These are phyloP conservation scores for Octodon degus DNA, from an alignment of 2,113 vertebrate species.

Conservation along the genomic window DNA sequence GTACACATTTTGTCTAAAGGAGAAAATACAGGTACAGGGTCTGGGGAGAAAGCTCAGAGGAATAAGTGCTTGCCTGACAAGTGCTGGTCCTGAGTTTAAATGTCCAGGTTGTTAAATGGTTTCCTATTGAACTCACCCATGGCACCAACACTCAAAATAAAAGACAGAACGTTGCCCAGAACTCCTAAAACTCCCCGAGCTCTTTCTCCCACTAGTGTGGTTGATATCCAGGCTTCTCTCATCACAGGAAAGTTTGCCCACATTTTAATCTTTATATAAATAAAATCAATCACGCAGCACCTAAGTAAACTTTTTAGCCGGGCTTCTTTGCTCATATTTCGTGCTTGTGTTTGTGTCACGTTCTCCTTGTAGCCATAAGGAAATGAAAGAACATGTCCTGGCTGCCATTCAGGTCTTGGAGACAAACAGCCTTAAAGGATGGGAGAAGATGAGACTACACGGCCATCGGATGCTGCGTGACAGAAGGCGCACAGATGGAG, in stretches of 20 bases:
- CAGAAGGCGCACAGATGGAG: neutral
- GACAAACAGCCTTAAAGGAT: neutral
- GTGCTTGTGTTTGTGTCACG: neutral
- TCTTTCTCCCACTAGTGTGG: neutral
- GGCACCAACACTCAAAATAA: neutral
- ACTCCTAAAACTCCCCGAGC: neutral
- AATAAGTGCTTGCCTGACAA: too few relatives aligned
- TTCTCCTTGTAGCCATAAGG: neutral
- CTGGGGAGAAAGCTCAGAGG: too few relatives aligned
- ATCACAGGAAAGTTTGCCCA: neutral
- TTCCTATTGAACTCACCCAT: slow-evolving; percentile 14
- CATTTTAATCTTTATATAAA: neutral
- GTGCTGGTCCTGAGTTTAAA: too few relatives aligned
- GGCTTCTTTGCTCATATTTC: neutral
- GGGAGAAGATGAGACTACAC: neutral
- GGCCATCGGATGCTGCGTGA: accelerated
- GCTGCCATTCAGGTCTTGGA: neutral
- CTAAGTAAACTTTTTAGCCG: neutral
- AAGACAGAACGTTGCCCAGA: neutral
- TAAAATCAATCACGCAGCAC: neutral
- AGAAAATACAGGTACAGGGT: neutral
- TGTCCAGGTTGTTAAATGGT: neutral
- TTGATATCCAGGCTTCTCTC: neutral
- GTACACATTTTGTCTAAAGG: neutral
- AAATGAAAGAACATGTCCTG: neutral